These are phyloP conservation scores for Trichoplusia ni DNA, from an alignment of 1,140 invertebrate species.

Conservation along the genomic window DNA sequence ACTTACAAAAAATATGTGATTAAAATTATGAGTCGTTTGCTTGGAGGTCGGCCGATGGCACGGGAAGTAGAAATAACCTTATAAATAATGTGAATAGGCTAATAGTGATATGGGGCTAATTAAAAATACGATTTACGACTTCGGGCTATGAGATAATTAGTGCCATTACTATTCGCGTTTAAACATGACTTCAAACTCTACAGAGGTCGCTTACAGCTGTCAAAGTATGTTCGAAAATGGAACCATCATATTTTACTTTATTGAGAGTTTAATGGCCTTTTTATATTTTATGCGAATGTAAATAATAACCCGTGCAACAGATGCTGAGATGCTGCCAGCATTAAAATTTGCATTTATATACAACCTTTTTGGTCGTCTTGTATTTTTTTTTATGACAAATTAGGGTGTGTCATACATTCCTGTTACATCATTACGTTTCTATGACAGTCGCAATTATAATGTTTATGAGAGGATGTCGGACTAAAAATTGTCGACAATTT, in stretches of 20 bases:
- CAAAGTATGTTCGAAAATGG: slow-evolving; percentile 19
- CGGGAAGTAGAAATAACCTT: slow-evolving; percentile 41
- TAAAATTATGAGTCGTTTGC: slow-evolving; percentile 41
- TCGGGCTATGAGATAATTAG: slow-evolving; percentile 37
- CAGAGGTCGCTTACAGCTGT: slow-evolving; percentile 24
- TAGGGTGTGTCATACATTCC: slow-evolving; percentile 24
- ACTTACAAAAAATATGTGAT: slow-evolving; percentile 33
- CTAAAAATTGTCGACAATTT: slow-evolving; percentile 67
- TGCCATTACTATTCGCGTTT: slow-evolving; percentile 38
- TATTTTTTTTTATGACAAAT: slow-evolving; percentile 14
- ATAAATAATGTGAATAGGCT: slow-evolving; percentile 36
- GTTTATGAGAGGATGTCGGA: slow-evolving; percentile 69
- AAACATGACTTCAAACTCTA: slow-evolving; percentile 13
- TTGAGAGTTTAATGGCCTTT: slow-evolving; percentile 19
- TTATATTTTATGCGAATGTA: too few relatives aligned
- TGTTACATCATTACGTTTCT: slow-evolving; percentile 37
- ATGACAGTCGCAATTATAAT: slow-evolving; percentile 46
- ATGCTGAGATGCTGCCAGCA: too few relatives aligned
- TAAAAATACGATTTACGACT: slow-evolving; percentile 47
- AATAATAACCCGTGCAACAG: background rate
- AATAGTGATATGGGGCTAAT: slow-evolving; percentile 42
- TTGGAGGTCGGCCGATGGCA: slow-evolving; percentile 44
- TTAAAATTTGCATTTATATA: background rate
- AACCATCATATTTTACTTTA: slow-evolving; percentile 6
- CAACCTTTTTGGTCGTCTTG: background rate